Percentiles rank a stretch among this genome's conserved stretches.
Conservation (phyloP, 2,113 vertebrate species). For the Coryphaenoides rupestris region DNA sequence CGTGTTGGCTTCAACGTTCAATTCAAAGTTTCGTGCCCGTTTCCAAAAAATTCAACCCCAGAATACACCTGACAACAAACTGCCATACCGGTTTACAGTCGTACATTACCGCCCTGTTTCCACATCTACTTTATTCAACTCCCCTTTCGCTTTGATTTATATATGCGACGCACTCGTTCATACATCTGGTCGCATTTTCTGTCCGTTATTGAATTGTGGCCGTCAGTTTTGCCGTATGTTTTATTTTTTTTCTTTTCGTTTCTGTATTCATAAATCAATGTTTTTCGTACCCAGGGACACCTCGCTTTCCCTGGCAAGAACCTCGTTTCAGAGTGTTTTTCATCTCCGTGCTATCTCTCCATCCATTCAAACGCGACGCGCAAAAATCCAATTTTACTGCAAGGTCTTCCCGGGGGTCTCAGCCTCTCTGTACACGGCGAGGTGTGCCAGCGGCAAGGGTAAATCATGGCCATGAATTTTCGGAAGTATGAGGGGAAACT, state of each 20-base stretch:
- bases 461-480: constrained; percentile 25
- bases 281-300: constrained; percentile 41
- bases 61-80: too few species aligned
- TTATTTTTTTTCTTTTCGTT: constrained; percentile 15
- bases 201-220: constrained; percentile 45
- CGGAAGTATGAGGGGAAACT: constrained; percentile 21
- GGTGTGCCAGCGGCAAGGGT: constrained; percentile 48
- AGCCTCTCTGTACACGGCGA: constrained; percentile 41
- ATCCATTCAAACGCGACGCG: constrained; percentile 52
- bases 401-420: constrained; percentile 35
- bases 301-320: constrained; percentile 26
- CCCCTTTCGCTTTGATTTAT: background rate
- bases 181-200: constrained; percentile 24
- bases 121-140: background rate
- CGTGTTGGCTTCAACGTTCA: constrained; percentile 1
- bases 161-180: constrained; percentile 17
- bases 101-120: background rate
- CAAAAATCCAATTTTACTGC: constrained; percentile 54
- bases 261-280: constrained; percentile 44
- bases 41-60: too few species aligned
- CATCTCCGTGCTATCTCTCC: constrained; percentile 59
- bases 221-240: constrained; percentile 26
- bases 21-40: background rate
- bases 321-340: constrained; percentile 60
- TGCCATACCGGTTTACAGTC: background rate